These are phyloP conservation scores for Eurystomus gularis DNA, from an alignment of 2,113 vertebrate genomes.

Conservation along the genomic window DNA sequence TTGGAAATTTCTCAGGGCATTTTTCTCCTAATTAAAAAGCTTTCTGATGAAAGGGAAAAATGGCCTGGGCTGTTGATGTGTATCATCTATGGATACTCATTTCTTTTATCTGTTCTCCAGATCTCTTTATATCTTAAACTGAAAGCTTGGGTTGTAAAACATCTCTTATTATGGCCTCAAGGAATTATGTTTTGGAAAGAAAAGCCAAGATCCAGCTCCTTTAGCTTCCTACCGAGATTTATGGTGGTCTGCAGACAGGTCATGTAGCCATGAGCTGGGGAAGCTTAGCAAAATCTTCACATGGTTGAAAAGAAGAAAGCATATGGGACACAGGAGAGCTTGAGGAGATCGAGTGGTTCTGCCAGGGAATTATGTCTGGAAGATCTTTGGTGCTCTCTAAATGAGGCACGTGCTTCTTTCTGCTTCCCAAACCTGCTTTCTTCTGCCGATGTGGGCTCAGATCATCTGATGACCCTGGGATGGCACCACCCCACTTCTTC, in stretches of 20 bases:
- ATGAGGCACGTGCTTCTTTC: background rate
- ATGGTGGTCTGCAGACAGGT: background rate
- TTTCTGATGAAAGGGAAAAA: background rate
- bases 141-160: background rate
- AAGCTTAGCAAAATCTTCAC: background rate
- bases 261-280: background rate
- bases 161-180: background rate
- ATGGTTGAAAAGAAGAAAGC: background rate
- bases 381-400: background rate
- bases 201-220: background rate
- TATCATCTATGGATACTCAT: background rate
- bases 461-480: background rate
- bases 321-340: background rate
- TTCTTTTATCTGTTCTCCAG: background rate
- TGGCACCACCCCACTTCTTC: background rate
- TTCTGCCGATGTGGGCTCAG: background rate
- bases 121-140: background rate
- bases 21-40: background rate
- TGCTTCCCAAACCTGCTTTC: background rate
- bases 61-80: background rate
- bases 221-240: background rate
- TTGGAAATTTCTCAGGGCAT: background rate
- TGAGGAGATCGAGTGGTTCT: background rate
- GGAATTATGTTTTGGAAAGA: background rate
- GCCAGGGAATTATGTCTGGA: background rate